Evolutionary conservation across 2,113 vertebrate species (phyloP).

Genomic region (Psittacara wagleri): DNA sequence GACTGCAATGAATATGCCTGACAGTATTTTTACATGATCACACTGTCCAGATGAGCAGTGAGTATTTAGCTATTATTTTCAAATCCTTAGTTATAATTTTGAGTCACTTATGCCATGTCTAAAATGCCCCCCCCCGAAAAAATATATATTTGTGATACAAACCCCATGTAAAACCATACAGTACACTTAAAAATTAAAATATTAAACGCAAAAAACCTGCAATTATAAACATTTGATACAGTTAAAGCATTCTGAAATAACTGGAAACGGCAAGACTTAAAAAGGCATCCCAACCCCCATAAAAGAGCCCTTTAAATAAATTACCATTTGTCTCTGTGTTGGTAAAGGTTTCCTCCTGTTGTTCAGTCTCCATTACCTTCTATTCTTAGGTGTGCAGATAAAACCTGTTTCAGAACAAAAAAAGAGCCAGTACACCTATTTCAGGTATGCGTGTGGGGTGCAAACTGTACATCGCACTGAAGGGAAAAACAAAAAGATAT

Average conservation of each 20-base stretch:
- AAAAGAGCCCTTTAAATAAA: constrained; percentile 52
- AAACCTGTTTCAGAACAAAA: constrained; percentile 47
- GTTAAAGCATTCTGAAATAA: neutral
- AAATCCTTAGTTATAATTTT: neutral
- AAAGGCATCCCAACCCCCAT: neutral
- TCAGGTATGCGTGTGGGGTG: neutral
- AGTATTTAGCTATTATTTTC: neutral
- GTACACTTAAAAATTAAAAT: neutral
- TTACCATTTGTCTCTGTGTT: constrained; percentile 95
- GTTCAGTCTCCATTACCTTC: constrained; percentile 91
- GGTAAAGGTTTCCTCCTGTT: constrained; percentile 91
- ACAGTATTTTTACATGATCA: neutral
- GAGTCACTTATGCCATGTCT: neutral
- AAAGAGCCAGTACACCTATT: neutral
- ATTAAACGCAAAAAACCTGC: neutral
- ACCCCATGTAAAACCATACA: neutral
- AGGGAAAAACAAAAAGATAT: neutral
- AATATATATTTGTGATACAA: neutral
- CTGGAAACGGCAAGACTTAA: neutral
- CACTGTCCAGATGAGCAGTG: neutral
- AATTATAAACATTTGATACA: neutral
- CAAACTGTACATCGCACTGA: neutral
- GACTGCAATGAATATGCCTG: neutral
- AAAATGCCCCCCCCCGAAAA: neutral
- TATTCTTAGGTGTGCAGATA: constrained; percentile 47